Conservation (phyloP, 2,113 vertebrate species). For the Tragelaphus strepsiceros region DNA sequence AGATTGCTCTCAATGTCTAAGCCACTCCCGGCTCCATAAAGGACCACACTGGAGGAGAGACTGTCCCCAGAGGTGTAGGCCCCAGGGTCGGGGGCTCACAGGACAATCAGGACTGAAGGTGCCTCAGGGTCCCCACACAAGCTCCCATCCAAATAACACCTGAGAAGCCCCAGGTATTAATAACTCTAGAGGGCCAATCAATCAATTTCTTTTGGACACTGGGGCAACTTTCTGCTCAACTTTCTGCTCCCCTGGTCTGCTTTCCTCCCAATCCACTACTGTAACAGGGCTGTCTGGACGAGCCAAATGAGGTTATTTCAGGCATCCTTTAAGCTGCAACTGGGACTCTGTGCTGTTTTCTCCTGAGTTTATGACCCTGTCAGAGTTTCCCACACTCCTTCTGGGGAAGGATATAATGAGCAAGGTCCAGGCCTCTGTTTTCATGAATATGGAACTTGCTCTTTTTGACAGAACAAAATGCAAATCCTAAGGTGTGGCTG, state of each 20-base stretch:
- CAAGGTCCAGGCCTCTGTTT: background rate
- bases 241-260: too few species aligned
- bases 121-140: background rate
- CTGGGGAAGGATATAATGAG: background rate
- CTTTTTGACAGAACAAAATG: background rate
- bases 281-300: background rate
- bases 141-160: background rate
- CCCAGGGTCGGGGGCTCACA: background rate
- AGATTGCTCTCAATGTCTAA: rapidly evolving
- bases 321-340: background rate
- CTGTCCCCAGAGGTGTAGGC: background rate
- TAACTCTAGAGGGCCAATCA: too few species aligned
- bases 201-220: too few species aligned
- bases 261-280: background rate
- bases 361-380: background rate
- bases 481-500: background rate
- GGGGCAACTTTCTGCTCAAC: too few species aligned
- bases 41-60: background rate
- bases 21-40: background rate
- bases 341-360: background rate
- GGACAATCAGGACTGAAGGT: background rate
- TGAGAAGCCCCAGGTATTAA: too few species aligned
- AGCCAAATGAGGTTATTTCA: background rate
- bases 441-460: background rate
- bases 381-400: background rate